Percentiles rank a stretch among this genome's conserved stretches.
phyloP scores from a whole-genome alignment of 2,797 vertebrate genomes.

The Esox lucius region DNA sequence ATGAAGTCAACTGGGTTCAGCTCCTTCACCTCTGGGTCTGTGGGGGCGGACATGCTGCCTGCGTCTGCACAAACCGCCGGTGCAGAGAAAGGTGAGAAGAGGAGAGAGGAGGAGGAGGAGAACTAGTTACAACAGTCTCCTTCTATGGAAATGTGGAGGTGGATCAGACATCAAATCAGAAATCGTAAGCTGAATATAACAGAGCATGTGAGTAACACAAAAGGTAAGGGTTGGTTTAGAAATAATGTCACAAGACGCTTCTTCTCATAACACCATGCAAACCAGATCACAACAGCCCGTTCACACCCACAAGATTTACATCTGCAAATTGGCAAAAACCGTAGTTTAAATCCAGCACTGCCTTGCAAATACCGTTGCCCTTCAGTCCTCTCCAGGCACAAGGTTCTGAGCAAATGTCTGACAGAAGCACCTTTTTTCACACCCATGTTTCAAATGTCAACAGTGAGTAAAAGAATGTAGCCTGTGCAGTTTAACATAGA shows the following conservation, averaged over 20 bases:
- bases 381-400: neutral
- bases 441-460: neutral
- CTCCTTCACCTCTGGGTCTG: constrained; percentile 78
- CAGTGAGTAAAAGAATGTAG: neutral
- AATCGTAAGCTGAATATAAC: constrained; percentile 1
- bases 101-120: constrained; percentile 25
- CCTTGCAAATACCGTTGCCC: neutral
- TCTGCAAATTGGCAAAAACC: neutral
- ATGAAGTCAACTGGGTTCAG: constrained; percentile 89
- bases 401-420: neutral
- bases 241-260: neutral
- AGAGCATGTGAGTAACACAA: neutral
- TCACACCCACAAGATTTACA: neutral
- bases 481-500: neutral
- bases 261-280: neutral
- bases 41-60: constrained; percentile 72
- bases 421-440: neutral
- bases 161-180: constrained; percentile 47
- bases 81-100: constrained; percentile 15
- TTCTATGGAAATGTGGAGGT: constrained; percentile 30
- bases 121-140: constrained; percentile 53
- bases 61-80: constrained; percentile 57
- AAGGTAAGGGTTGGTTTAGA: neutral
- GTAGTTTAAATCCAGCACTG: neutral
- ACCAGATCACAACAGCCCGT: neutral